Percentiles rank a stretch among this genome's conserved stretches.
phyloP scores from a whole-genome alignment of 2,888 invertebrate genomes.

The Sussaba pulchella region DNA sequence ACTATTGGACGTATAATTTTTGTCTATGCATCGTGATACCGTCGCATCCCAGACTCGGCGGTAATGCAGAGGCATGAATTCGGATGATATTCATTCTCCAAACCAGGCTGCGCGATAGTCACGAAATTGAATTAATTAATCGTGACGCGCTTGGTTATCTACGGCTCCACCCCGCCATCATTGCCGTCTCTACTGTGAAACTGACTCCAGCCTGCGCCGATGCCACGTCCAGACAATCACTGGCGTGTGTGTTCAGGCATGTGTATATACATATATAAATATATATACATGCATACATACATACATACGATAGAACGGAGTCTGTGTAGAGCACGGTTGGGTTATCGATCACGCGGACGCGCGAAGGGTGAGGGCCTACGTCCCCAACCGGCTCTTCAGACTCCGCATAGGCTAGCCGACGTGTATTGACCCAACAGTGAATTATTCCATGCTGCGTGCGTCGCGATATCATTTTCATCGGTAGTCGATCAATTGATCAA shows the following conservation, averaged over 20 bases:
- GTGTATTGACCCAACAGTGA: constrained; percentile 79
- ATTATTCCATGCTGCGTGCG: constrained; percentile 69
- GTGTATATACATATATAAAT: neutral
- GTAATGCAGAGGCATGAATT: constrained; percentile 35
- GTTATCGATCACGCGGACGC: constrained; percentile 75
- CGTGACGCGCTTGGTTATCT: constrained; percentile 50
- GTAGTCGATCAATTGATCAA: constrained; percentile 14
- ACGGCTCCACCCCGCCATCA: neutral
- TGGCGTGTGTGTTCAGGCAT: constrained; percentile 7
- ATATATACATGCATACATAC: too few relatives aligned
- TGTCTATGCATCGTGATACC: too few relatives aligned
- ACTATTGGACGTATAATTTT: too few relatives aligned
- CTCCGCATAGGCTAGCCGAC: neutral
- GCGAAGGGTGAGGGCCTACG: constrained; percentile 64
- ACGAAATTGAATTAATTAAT: constrained; percentile 64
- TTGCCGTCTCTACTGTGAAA: neutral
- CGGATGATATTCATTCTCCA: constrained; percentile 9
- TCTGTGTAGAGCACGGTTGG: constrained; percentile 63
- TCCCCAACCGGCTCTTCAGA: constrained; percentile 59
- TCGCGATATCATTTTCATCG: constrained; percentile 13
- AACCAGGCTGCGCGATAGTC: constrained; percentile 41
- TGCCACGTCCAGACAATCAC: constrained; percentile 23
- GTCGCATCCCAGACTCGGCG: too few relatives aligned
- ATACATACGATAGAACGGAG: too few relatives aligned
- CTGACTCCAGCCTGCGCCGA: neutral